A percentile compares a stretch with the other conserved stretches of the same genome.
These are phyloP conservation scores for Epizoanthus stellaris DNA, from an alignment of 92 coral and sea anemone genomes.

Conservation along the genomic window DNA sequence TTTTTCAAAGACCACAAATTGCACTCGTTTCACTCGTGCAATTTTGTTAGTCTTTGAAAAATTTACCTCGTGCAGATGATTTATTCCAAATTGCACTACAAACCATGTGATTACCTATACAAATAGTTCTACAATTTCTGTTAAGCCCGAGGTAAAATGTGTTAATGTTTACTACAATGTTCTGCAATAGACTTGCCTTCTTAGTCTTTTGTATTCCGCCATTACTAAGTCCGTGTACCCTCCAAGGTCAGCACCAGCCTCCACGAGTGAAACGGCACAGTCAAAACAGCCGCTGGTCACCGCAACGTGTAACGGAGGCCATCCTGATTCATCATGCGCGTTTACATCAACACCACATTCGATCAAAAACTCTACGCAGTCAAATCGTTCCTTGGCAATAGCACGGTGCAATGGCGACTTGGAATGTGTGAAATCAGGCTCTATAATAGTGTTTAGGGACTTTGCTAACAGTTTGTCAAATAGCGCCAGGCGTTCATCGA, in stretches of 20 bases:
- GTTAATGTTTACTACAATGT: background rate
- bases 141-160: background rate
- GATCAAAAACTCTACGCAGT: slow-evolving; percentile 37
- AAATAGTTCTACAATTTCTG: background rate
- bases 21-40: no score
- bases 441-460: slow-evolving; percentile 28
- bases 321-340: slow-evolving; percentile 38
- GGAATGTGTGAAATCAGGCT: slow-evolving; percentile 36
- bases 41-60: no score
- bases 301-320: slow-evolving; percentile 46
- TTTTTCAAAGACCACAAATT: no score
- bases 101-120: no score
- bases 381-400: slow-evolving; percentile 37
- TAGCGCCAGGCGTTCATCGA: slow-evolving; percentile 31
- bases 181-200: slow-evolving; percentile 37
- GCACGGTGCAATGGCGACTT: slow-evolving; percentile 45
- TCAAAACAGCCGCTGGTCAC: slow-evolving; percentile 36
- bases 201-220: slow-evolving; percentile 29
- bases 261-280: slow-evolving; percentile 37
- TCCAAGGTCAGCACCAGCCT: slow-evolving; percentile 50
- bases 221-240: slow-evolving; percentile 32
- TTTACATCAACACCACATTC: slow-evolving; percentile 40
- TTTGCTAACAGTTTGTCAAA: slow-evolving; percentile 36
- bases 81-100: no score
- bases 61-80: no score